These are phyloP conservation scores for Hippocampus zosterae DNA, from an alignment of 2,113 vertebrate genomes.

Conservation along the genomic window DNA sequence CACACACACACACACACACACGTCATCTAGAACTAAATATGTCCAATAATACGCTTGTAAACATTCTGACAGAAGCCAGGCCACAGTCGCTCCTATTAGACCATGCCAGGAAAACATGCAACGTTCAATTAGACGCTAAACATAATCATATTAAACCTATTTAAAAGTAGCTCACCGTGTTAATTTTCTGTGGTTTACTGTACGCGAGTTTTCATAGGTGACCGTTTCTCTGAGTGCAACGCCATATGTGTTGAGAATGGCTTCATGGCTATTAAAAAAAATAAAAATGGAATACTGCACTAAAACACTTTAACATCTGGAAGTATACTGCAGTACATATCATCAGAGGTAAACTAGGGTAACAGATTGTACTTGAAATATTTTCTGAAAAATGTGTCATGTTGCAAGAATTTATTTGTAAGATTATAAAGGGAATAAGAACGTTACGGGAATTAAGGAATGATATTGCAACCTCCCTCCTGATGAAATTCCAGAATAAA, in stretches of 20 bases:
- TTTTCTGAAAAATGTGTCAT: neutral
- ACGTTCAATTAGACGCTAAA: conserved; percentile 29
- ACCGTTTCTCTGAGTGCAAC: conserved; percentile 6
- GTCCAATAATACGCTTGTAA: conserved; percentile 51
- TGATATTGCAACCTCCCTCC: too few species aligned
- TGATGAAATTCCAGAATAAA: too few species aligned
- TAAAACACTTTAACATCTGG: conserved; percentile 2
- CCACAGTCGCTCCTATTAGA: conserved; percentile 33
- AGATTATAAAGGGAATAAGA: neutral
- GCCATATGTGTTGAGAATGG: conserved; percentile 10
- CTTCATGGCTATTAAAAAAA: neutral
- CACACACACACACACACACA: too few species aligned
- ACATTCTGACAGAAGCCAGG: conserved; percentile 58
- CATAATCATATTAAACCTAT: conserved; percentile 22
- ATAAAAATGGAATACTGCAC: neutral
- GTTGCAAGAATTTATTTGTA: neutral
- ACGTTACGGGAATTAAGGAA: too few species aligned
- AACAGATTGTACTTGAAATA: too few species aligned
- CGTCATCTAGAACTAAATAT: conserved; percentile 44
- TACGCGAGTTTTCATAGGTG: conserved; percentile 8
- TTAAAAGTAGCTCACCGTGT: conserved; percentile 34
- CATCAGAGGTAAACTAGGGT: neutral
- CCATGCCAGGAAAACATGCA: conserved; percentile 18
- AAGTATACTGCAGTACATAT: neutral
- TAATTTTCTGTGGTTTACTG: conserved; percentile 32